A percentile compares a stretch with the other conserved stretches of the same genome.
Conservation (phyloP, 1,140 invertebrate species). For the Phymorhynchus buccinoides region DNA sequence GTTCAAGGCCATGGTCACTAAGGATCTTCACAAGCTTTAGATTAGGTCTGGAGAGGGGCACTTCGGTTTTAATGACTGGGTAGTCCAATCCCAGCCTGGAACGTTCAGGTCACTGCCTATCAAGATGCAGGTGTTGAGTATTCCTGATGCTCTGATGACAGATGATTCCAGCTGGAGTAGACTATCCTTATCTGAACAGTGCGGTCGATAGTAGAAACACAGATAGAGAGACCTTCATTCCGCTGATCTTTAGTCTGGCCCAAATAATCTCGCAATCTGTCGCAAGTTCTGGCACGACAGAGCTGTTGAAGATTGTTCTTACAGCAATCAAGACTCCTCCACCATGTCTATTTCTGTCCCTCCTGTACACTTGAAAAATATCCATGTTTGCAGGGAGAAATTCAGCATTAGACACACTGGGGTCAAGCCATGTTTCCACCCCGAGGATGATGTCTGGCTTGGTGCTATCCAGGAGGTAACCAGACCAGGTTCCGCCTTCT, state of each 20-base stretch:
- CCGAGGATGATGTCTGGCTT: too few relatives aligned
- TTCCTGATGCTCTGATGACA: neutral
- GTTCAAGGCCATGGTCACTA: neutral
- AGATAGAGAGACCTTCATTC: neutral
- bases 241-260: neutral
- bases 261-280: neutral
- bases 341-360: neutral
- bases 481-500: too few relatives aligned
- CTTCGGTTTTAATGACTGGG: neutral
- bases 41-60: neutral
- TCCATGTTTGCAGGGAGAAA: too few relatives aligned
- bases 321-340: neutral
- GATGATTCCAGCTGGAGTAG: neutral
- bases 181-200: neutral
- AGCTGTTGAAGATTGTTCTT: neutral
- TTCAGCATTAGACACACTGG: too few relatives aligned
- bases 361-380: too few relatives aligned
- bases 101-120: slow-evolving; percentile 12
- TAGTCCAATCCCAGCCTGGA: too few relatives aligned
- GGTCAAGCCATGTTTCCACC: too few relatives aligned
- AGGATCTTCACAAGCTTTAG: neutral
- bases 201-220: neutral
- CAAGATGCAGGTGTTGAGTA: slow-evolving; percentile 14
- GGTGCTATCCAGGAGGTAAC: too few relatives aligned
- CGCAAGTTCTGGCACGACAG: neutral